Percentiles rank a stretch among this genome's conserved stretches.
Conservation (phyloP, 2,888 invertebrate genomes). For the Lottia scabra region DNA sequence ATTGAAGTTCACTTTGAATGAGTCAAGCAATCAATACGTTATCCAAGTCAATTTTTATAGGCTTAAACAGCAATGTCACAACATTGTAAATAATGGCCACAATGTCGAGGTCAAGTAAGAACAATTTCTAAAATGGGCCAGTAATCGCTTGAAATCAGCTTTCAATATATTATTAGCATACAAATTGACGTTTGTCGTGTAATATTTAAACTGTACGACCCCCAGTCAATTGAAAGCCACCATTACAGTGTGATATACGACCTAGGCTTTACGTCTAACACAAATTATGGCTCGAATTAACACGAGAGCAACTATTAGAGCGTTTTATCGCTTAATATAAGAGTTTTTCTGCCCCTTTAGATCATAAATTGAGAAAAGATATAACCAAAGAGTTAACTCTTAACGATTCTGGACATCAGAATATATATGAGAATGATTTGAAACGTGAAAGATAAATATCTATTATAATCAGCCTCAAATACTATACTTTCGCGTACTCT, state of each 20-base stretch:
- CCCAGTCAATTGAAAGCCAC: conserved; percentile 1
- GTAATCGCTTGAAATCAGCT: neutral
- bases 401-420: too few species aligned
- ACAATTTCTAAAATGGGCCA: conserved; percentile 1
- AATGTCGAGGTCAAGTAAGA: neutral
- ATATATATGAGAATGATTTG: too few species aligned
- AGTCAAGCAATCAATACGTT: too few species aligned
- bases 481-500: too few species aligned
- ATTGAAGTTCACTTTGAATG: too few species aligned
- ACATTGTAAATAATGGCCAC: neutral
- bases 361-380: neutral
- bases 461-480: too few species aligned
- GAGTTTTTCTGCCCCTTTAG: neutral
- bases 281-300: conserved; percentile 2
- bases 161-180: conserved; percentile 7
- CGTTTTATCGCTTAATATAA: neutral
- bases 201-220: conserved; percentile 6
- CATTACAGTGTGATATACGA: neutral
- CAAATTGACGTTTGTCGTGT: neutral
- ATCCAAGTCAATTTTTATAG: too few species aligned
- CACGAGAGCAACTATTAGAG: conserved; percentile 4
- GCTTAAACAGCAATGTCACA: too few species aligned
- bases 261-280: neutral
- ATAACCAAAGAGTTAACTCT: too few species aligned
- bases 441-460: too few species aligned